Evolutionary conservation across 1,140 invertebrate species (phyloP), one percentile per base, ranked within the genome.

Genomic region (Rhizoglyphus robini): DNA sequence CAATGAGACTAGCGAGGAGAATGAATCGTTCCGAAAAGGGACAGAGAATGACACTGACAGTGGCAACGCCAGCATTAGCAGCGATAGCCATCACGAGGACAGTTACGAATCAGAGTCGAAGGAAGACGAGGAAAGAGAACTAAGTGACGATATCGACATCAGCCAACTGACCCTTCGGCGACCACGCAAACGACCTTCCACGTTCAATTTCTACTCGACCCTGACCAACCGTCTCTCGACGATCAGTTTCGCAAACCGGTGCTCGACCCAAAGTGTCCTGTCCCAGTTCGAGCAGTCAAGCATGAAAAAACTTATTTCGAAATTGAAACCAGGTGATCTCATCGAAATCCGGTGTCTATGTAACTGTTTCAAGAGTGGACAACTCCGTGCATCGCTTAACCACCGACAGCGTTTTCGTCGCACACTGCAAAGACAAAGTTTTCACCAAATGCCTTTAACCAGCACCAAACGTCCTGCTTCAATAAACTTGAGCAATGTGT

Each of bases 261-360:
- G 23, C 20, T 11, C 8, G 8, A 32, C 51, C 8, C 51, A 54
- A 32, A 8, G 5, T 8, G 20, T 54, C 51, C 20, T 54, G 23
- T 54, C 51, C 8, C 51, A 54, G 51, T 8, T 54, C 23, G 51
- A 54, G 20, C 51, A 54, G 20, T 54, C 51, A 15, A 54, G 51
- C 23, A 25, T 54, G 20, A 8, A 23, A 8, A 54, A 54, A 32
- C 51, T 54, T 5, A 32, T 60, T 2, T 2, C 15, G 25, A 60
- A 60, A 46, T 27, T 60, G n/a, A 3, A 2, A 3, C 15, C 15
- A n/a, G 58, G 58, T 32, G 58, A 60, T 60, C 15, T 60, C 3
- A 60, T 60, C 27, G 58, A 60, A 32, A 60, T 60, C 23, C 58
- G 58, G 13, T 60, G 58, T 60, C 15, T 60, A 27, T 60, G 58